A percentile compares a stretch with the other conserved stretches of the same genome.
Evolutionary conservation across 1,140 invertebrate genomes (phyloP).

Genomic region (Prorops nasuta): DNA sequence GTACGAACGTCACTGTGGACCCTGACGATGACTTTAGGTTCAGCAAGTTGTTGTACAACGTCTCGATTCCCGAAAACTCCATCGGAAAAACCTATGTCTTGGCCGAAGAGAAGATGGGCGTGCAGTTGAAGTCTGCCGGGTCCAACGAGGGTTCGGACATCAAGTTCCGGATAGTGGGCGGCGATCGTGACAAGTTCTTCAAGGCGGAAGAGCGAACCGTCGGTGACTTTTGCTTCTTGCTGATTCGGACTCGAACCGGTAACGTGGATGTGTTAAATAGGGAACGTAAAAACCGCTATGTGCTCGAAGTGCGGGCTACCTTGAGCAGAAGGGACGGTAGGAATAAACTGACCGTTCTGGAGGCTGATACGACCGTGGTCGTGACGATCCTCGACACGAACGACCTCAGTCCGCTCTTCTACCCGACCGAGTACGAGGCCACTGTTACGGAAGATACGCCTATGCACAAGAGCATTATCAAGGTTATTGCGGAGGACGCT

Average conservation of each 20-base stretch:
- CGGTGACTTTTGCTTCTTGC: constrained; percentile 91
- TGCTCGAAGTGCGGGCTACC: constrained; percentile 77
- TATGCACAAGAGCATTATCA: constrained; percentile 74
- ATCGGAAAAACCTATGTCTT: constrained; percentile 78
- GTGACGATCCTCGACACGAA: constrained; percentile 87
- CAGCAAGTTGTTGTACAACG: constrained; percentile 78
- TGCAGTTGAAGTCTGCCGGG: constrained; percentile 56
- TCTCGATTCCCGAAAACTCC: constrained; percentile 88
- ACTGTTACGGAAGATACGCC: constrained; percentile 88
- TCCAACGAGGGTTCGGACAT: constrained; percentile 64
- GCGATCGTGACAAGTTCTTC: constrained; percentile 88
- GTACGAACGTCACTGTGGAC: constrained; percentile 14
- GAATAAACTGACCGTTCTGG: constrained; percentile 57
- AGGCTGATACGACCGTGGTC: constrained; percentile 72
- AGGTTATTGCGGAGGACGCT: constrained; percentile 86
- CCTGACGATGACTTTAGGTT: constrained; percentile 62
- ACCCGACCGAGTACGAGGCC: constrained; percentile 80
- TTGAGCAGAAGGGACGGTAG: constrained; percentile 62
- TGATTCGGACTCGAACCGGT: constrained; percentile 81
- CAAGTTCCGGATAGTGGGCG: constrained; percentile 78
- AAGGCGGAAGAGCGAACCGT: constrained; percentile 84
- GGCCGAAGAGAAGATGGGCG: constrained; percentile 69
- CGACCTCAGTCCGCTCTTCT: constrained; percentile 90
- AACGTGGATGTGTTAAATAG: constrained; percentile 85
- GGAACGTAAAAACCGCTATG: constrained; percentile 82